Evolutionary conservation across 2,888 invertebrate genomes (phyloP).

Genomic region (Mimas tiliae): DNA sequence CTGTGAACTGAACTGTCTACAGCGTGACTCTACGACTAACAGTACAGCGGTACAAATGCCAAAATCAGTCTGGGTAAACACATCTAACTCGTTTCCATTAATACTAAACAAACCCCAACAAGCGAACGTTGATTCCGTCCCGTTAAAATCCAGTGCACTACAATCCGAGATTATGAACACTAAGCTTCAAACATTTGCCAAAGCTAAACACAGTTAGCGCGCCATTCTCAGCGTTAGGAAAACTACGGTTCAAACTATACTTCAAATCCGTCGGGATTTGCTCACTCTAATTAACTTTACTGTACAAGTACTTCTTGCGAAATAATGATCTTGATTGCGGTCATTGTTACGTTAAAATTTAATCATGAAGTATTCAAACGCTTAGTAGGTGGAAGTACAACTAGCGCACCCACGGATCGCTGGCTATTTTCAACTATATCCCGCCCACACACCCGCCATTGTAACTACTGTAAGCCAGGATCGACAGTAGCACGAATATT

Average conservation of each 20-base stretch:
- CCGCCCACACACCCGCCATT: too few relatives aligned
- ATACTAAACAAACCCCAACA: background rate
- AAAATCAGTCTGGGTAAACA: background rate
- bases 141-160: constrained; percentile 31
- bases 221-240: constrained; percentile 19
- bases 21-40: too few relatives aligned
- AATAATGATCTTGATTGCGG: too few relatives aligned
- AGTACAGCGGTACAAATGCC: too few relatives aligned
- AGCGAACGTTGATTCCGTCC: background rate
- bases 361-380: background rate
- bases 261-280: background rate
- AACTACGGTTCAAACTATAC: constrained; percentile 4
- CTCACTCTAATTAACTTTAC: background rate
- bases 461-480: too few relatives aligned
- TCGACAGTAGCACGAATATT: too few relatives aligned
- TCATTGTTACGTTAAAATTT: background rate
- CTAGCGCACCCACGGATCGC: too few relatives aligned
- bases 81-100: background rate
- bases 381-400: background rate
- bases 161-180: constrained; percentile 31
- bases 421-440: too few relatives aligned
- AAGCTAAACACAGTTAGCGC: constrained; percentile 30
- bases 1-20: too few relatives aligned
- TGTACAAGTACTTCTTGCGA: background rate
- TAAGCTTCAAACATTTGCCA: constrained; percentile 32